Evolutionary conservation across 2,113 vertebrate genomes (phyloP), one percentile per base, ranked within the genome.

Genomic region (Cyanoderma ruficeps): DNA sequence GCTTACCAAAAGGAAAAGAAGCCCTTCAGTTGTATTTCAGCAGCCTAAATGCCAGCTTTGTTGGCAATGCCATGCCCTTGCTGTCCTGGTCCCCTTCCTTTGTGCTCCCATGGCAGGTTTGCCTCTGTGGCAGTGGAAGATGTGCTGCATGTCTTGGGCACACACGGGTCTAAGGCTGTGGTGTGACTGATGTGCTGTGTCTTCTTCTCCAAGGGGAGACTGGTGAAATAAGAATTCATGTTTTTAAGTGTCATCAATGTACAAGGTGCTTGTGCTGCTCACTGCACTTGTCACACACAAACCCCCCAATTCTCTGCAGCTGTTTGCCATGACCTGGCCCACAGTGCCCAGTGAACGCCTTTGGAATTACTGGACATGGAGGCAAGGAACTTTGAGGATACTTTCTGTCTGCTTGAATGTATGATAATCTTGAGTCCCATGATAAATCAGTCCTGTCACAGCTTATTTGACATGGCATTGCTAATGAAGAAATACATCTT

Each of bases 271-370:
- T 19, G 33, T 13, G 35, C 14, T 42, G 24, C 39, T 68, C 17
- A 4, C 15, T 31, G 35, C 77, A 30, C 22, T 31, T 39, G 47
- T 49, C 9, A 24, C 8, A 11, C 52, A 33, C 6, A 18, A 6
- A 10, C 4, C 61, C 23, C 27, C 7, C 24, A 1, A 1, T 28
- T 39, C 8, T 68, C 35, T 5, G 1, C 1, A 5, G 52, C 39
- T 75, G 5, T 30, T n/a, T 37, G 63, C 3, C 11, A 5, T 10
- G 22, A 24, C 11, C 56, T 61, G 61, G 42, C n/a, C 53, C 37
- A 9, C 0, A 14, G 52, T 37, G 69, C 15, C 19, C 42, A n/a
- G 39, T 19, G 30, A 60, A 14, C 74, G 30, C 47, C 49, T 68
- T 59, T 42, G 70, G 50, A 60, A 25, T 49, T 42, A 4, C 5